Conservation (phyloP, 2,797 vertebrate genomes). For the Parauchenoglanis ngamensis region DNA sequence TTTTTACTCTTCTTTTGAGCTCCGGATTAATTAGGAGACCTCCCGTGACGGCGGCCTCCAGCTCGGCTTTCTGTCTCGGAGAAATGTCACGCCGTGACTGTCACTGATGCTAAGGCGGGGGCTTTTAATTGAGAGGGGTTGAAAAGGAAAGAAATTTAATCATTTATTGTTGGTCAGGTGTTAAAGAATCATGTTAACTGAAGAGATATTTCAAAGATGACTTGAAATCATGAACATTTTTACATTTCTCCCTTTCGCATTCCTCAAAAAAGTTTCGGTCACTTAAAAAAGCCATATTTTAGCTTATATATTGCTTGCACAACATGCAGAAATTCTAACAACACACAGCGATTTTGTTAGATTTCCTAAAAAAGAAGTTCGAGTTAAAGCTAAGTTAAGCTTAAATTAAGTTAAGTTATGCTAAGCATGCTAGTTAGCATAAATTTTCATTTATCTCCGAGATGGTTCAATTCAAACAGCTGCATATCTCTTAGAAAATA, state of each 20-base stretch:
- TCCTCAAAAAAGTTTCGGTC: neutral
- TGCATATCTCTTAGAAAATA: neutral
- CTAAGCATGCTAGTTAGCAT: neutral
- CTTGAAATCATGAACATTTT: constrained; percentile 30
- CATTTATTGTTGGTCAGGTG: constrained; percentile 55
- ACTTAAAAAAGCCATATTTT: neutral
- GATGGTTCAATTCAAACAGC: neutral
- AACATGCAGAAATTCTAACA: neutral
- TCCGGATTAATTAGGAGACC: constrained; percentile 79
- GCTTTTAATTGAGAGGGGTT: constrained; percentile 51
- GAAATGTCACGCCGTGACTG: constrained; percentile 66
- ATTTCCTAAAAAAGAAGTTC: neutral
- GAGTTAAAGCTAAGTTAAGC: neutral
- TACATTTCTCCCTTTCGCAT: neutral
- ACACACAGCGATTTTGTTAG: neutral
- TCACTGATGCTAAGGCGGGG: constrained; percentile 58
- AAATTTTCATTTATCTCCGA: neutral
- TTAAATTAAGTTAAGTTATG: too few relatives aligned
- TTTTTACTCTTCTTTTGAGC: constrained; percentile 66
- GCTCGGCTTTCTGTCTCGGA: constrained; percentile 61
- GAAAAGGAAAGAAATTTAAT: neutral
- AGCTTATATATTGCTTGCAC: neutral
- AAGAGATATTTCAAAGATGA: constrained; percentile 59
- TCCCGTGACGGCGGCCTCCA: constrained; percentile 68
- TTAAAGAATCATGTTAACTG: constrained; percentile 64